A percentile compares a stretch with the other conserved stretches of the same genome.
These are phyloP conservation scores for Chelmon rostratus DNA, from an alignment of 2,797 vertebrate genomes.

Conservation along the genomic window DNA sequence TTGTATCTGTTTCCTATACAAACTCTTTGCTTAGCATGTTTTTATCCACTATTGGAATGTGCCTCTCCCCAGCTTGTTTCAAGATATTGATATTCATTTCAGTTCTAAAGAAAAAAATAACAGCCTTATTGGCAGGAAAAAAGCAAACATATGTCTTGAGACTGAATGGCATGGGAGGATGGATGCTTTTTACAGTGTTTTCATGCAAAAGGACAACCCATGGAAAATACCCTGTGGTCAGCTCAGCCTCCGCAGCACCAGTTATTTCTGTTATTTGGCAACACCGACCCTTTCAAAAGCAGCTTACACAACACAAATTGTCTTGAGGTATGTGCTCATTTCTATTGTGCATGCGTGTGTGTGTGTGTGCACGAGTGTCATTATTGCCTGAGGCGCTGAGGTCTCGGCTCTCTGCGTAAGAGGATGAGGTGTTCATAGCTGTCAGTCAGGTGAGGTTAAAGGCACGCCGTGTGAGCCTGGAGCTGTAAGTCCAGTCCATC, in stretches of 20 bases:
- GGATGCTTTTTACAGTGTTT: slow-evolving; percentile 33
- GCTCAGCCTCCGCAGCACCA: slow-evolving; percentile 41
- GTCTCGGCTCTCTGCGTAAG: slow-evolving; percentile 37
- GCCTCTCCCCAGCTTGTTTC: background rate
- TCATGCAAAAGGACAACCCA: slow-evolving; percentile 48
- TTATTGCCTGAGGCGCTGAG: slow-evolving; percentile 42
- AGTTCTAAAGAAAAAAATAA: slow-evolving; percentile 3
- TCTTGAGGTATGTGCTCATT: slow-evolving; percentile 52
- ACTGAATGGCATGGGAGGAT: background rate
- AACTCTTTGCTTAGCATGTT: background rate
- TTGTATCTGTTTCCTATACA: background rate
- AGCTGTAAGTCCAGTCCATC: slow-evolving; percentile 56
- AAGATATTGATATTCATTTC: background rate
- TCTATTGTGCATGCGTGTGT: slow-evolving; percentile 37
- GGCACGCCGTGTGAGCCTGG: slow-evolving; percentile 37
- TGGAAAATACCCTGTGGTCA: slow-evolving; percentile 63
- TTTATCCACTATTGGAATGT: background rate
- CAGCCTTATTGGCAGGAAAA: background rate
- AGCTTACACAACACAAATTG: slow-evolving; percentile 58
- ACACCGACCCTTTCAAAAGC: slow-evolving; percentile 48
- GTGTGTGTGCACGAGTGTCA: slow-evolving; percentile 31
- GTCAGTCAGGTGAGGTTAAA: slow-evolving; percentile 54
- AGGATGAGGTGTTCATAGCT: slow-evolving; percentile 54
- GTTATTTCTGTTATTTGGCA: slow-evolving; percentile 54
- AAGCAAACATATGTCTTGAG: background rate